Conservation (phyloP, 2,888 invertebrate species). For the Galeruca laticollis region DNA sequence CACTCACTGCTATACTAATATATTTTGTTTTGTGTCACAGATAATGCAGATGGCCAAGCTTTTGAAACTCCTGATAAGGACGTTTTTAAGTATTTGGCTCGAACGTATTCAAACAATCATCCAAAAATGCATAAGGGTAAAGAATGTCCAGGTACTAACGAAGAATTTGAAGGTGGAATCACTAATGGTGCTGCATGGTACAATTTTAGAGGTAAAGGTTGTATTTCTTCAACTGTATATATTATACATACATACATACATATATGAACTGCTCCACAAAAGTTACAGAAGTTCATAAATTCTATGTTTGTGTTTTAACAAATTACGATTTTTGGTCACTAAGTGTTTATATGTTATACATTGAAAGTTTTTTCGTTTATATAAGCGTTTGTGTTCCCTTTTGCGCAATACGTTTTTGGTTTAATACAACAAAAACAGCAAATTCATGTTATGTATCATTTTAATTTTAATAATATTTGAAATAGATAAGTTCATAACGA, state of each 20-base stretch:
- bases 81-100: constrained; percentile 72
- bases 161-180: constrained; percentile 71
- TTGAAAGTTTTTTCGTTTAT: no score
- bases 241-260: neutral
- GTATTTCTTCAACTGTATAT: neutral
- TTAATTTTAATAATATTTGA: no score
- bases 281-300: no score
- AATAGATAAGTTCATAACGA: no score
- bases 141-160: constrained; percentile 63
- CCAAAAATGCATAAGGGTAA: constrained; percentile 70
- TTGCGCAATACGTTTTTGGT: no score
- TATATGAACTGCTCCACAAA: no score
- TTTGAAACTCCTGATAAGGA: constrained; percentile 74
- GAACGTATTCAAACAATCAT: constrained; percentile 71
- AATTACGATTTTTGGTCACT: no score
- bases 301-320: no score
- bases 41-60: constrained; percentile 60
- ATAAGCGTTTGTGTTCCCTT: no score
- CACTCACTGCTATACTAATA: neutral
- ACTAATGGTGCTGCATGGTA: constrained; percentile 78
- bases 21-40: constrained; percentile 25
- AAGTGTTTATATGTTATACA: no score
- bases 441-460: no score
- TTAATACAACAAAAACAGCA: no score
- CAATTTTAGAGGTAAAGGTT: constrained; percentile 67